These are phyloP conservation scores for Dynastes maya DNA, from an alignment of 2,888 invertebrate species.

Conservation along the genomic window DNA sequence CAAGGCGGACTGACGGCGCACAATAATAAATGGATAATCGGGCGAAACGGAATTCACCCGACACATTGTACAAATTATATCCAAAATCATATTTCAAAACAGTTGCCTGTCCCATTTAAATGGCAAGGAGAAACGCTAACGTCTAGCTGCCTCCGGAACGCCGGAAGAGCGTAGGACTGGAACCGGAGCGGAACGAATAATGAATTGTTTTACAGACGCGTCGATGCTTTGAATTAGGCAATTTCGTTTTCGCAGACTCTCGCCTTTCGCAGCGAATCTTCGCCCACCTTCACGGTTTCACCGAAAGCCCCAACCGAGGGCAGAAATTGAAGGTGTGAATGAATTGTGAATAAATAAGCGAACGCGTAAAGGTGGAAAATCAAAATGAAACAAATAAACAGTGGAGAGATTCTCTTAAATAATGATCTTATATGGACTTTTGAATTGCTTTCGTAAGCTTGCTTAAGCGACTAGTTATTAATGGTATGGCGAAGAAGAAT, in stretches of 20 bases:
- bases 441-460: no score
- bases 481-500: no score
- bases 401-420: not conserved
- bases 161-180: conserved; percentile 20
- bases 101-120: not conserved
- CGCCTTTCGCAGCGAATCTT: not conserved
- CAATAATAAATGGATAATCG: conserved; percentile 37
- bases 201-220: conserved; percentile 37
- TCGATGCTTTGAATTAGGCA: conserved; percentile 39
- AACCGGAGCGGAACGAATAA: conserved; percentile 37
- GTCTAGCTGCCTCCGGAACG: not conserved
- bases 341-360: conserved; percentile 30
- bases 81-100: conserved; percentile 41
- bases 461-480: no score
- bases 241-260: conserved; percentile 22
- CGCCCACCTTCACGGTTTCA: not conserved
- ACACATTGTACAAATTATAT: conserved; percentile 42
- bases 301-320: not conserved
- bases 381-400: conserved; percentile 22
- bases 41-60: conserved; percentile 23
- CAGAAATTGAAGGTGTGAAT: conserved; percentile 20
- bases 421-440: no score
- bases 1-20: conserved; percentile 10
- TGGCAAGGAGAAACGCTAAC: not conserved
- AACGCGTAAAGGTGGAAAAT: conserved; percentile 15